These are phyloP conservation scores for Junco hyemalis DNA, from an alignment of 2,113 vertebrate genomes.

Conservation along the genomic window DNA sequence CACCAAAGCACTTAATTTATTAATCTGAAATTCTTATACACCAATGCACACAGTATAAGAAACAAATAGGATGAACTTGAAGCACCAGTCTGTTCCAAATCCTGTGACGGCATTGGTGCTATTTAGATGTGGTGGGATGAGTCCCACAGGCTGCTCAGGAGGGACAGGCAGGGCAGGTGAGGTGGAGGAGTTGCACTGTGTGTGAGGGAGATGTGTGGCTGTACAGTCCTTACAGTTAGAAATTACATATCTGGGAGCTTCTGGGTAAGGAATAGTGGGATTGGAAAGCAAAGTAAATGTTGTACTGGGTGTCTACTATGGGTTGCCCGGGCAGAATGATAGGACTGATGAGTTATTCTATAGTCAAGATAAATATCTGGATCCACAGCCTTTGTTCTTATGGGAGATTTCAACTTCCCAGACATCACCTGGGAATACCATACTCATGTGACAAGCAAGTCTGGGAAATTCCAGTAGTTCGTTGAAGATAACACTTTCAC, in stretches of 20 bases:
- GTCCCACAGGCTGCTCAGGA: neutral
- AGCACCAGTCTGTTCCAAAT: neutral
- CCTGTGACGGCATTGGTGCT: fast-evolving
- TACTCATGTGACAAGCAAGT: neutral
- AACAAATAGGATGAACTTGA: neutral
- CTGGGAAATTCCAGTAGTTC: neutral
- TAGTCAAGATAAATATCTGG: neutral
- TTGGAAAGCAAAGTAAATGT: neutral
- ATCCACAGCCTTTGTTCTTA: neutral
- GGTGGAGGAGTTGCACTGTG: neutral
- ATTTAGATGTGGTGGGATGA: neutral
- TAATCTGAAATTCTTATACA: neutral
- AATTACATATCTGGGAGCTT: neutral
- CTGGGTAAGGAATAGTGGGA: neutral
- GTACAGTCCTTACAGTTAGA: neutral
- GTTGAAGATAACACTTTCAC: neutral
- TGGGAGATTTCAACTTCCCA: neutral
- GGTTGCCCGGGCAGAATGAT: neutral
- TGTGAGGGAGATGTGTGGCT: neutral
- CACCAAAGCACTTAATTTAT: neutral
- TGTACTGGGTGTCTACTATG: neutral
- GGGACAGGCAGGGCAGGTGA: neutral
- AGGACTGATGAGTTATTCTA: neutral
- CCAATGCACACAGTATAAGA: neutral
- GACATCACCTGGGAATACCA: neutral